A percentile compares a stretch with the other conserved stretches of the same genome.
Evolutionary conservation across 1,140 invertebrate species (phyloP).

Genomic region (Pseudoatta argentina): DNA sequence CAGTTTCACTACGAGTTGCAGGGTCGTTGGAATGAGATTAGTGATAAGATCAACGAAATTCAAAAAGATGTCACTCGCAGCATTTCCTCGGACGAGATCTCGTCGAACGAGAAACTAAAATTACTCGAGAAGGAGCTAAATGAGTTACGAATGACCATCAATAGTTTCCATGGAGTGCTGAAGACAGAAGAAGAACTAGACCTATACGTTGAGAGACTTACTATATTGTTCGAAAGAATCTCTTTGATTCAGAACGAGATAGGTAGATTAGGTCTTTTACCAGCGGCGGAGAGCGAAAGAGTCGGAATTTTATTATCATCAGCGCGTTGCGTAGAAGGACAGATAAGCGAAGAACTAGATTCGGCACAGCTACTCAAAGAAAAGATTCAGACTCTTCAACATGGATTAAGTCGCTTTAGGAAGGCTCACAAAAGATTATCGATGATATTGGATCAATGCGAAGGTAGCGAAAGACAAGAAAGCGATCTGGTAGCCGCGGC

Average conservation of each 20-base stretch:
- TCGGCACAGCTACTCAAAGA: constrained; percentile 90
- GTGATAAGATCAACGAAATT: constrained; percentile 88
- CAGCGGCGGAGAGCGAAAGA: constrained; percentile 91
- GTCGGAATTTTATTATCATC: constrained; percentile 90
- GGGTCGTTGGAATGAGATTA: constrained; percentile 91
- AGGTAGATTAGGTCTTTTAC: constrained; percentile 90
- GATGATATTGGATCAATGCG: constrained; percentile 90
- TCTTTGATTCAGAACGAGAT: constrained; percentile 92
- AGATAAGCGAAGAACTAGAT: constrained; percentile 92
- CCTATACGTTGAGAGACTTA: constrained; percentile 92
- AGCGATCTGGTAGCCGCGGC: constrained; percentile 91
- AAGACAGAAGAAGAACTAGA: constrained; percentile 93
- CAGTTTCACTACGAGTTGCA: constrained; percentile 92
- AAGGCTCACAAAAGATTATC: constrained; percentile 89
- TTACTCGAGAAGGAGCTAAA: constrained; percentile 91
- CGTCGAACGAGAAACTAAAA: constrained; percentile 90
- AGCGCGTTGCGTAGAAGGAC: constrained; percentile 90
- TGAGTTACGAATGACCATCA: constrained; percentile 89
- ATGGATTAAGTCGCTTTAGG: constrained; percentile 89
- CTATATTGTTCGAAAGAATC: constrained; percentile 91
- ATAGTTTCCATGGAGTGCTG: constrained; percentile 91
- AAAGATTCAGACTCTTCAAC: constrained; percentile 89
- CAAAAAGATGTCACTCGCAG: constrained; percentile 89
- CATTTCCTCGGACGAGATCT: constrained; percentile 90
- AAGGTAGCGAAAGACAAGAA: constrained; percentile 89